These are phyloP conservation scores for Rostrhamus sociabilis DNA, from an alignment of 2,797 vertebrate genomes.

Conservation along the genomic window DNA sequence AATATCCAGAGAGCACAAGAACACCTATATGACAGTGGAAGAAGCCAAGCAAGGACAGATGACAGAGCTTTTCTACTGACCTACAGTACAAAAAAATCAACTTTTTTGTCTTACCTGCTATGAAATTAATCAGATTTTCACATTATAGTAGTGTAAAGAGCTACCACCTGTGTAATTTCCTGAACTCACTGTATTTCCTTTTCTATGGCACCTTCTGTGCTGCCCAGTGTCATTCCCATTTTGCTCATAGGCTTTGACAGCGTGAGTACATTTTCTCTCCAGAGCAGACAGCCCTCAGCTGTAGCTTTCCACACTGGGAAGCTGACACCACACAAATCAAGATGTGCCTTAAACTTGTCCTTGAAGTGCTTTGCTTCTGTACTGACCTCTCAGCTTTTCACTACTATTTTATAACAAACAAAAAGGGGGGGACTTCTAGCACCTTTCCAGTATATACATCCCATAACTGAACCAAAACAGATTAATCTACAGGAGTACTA, in stretches of 20 bases:
- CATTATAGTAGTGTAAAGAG: slow-evolving; percentile 13
- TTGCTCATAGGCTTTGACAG: slow-evolving; percentile 32
- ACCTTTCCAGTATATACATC: background rate
- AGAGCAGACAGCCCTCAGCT: slow-evolving; percentile 32
- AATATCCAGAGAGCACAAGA: background rate
- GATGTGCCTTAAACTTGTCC: background rate
- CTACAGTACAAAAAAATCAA: background rate
- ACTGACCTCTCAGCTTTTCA: background rate
- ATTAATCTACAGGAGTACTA: background rate
- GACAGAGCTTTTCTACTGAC: background rate
- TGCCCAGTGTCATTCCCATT: slow-evolving; percentile 2
- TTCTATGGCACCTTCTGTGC: slow-evolving; percentile 48
- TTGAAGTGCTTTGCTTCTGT: background rate
- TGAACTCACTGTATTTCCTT: slow-evolving; percentile 14
- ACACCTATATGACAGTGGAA: background rate
- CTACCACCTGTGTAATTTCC: slow-evolving; percentile 31
- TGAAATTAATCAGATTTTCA: slow-evolving; percentile 51
- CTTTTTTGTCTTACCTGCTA: slow-evolving; percentile 1
- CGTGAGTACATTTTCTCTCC: slow-evolving; percentile 10
- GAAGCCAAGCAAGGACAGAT: background rate
- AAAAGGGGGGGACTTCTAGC: background rate
- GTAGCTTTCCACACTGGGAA: background rate
- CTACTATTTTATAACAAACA: background rate
- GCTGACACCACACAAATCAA: slow-evolving; percentile 32
- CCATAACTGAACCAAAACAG: background rate